Evolutionary conservation across 2,888 invertebrate genomes (phyloP), one percentile per base, ranked within the genome.

Genomic region (Lasioglossum oenotherae): DNA sequence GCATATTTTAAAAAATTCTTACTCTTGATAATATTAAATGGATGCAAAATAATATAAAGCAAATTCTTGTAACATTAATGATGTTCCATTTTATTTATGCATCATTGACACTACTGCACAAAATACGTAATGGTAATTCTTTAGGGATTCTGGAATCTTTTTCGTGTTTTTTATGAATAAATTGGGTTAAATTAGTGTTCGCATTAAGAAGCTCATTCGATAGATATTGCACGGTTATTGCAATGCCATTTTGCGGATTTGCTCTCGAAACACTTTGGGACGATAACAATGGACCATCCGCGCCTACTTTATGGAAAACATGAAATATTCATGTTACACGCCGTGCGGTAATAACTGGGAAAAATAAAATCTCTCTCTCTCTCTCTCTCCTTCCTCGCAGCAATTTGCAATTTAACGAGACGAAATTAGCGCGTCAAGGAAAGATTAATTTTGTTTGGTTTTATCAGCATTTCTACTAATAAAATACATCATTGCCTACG

Each of bases 281-380:
- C n/a, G 57, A 60, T 60, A 60, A 60, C 57, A 60, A 27, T 60
- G 57, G 57, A 60, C 57, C 57, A 60, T 60, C 57, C 57, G 10
- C 57, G 57, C 57, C 57, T 60, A 60, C 57, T 60, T 60, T 38
- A 46, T 41, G 38, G 35, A 73, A 73, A 46, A 46, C 44, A n/a
- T 73, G 73, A 77, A 77, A 77, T 35, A 19, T 38, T 41, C 60
- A n/a, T n/a, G 77, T 64, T 64, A 41, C 67, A 67, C 71, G 49
- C 31, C 10, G 27, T 60, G 57, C 57, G 57, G 57, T 60, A 27
- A 41, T 72, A 72, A 72, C 44, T 44, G 72, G 44, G 27, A 72
- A 72, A 41, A 60, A 60, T 60, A 60, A 27, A 60, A 60, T 60
- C 57, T n/a, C n/a, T n/a, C 57, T 27, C 57, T 12, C n/a, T 14